These are phyloP conservation scores for Prorops nasuta DNA, from an alignment of 1,140 invertebrate species.

Conservation along the genomic window DNA sequence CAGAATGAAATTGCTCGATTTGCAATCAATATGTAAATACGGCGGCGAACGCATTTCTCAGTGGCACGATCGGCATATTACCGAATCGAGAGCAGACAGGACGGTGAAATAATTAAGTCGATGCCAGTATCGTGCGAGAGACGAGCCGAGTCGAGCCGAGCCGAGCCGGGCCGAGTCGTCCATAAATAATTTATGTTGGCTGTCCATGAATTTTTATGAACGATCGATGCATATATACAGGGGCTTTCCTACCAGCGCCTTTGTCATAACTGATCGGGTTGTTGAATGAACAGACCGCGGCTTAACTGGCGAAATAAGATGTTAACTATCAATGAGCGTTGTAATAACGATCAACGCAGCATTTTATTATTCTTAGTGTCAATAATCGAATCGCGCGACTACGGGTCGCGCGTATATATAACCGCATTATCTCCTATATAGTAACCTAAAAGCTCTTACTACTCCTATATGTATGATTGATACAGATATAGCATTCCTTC, in stretches of 20 bases:
- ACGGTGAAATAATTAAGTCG: conserved; percentile 4
- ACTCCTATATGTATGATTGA: too few species aligned
- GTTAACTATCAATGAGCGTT: not conserved
- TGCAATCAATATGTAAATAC: too few species aligned
- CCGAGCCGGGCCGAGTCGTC: conserved; percentile 11
- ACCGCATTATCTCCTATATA: too few species aligned
- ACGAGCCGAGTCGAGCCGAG: not conserved
- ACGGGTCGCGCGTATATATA: not conserved
- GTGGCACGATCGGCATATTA: too few species aligned
- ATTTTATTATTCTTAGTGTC: too few species aligned
- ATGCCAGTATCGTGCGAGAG: conserved; percentile 1
- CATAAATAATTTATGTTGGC: conserved; percentile 27
- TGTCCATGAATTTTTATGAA: conserved; percentile 28
- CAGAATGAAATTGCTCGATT: too few species aligned
- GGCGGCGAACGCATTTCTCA: too few species aligned
- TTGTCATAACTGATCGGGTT: too few species aligned
- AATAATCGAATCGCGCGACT: not conserved
- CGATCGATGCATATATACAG: conserved; percentile 15
- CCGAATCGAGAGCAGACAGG: not conserved
- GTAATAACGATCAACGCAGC: not conserved
- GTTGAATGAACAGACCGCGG: not conserved
- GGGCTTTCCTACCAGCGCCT: too few species aligned
- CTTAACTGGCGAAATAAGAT: not conserved
- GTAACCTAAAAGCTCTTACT: too few species aligned
- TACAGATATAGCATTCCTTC: too few species aligned